Evolutionary conservation across 2,113 vertebrate species (phyloP).

Genomic region (Dryoscopus gambensis): DNA sequence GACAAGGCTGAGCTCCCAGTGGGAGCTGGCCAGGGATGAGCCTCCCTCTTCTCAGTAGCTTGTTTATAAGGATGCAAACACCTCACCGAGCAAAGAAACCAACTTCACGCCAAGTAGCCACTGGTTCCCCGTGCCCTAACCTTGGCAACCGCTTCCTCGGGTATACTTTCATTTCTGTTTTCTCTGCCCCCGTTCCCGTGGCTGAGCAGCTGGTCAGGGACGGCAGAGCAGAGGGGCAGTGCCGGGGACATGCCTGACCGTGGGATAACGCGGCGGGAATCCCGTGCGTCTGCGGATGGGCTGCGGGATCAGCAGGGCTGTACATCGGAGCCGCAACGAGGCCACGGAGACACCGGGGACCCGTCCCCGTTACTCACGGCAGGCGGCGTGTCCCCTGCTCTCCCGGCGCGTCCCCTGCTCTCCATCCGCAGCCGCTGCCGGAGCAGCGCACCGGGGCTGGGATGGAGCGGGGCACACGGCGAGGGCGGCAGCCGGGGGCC

Average conservation of each 20-base stretch:
- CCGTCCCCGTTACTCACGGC: background rate
- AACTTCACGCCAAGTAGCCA: background rate
- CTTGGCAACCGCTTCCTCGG: background rate
- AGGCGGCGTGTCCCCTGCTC: background rate
- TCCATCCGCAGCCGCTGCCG: background rate
- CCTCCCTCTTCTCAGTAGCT: background rate
- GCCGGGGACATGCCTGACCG: background rate
- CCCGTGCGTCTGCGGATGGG: accelerated
- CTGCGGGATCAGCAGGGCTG: background rate
- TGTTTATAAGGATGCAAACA: background rate
- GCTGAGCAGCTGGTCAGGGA: background rate
- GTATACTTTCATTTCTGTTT: background rate
- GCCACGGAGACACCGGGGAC: background rate
- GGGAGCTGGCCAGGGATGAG: background rate
- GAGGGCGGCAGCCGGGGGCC: no score
- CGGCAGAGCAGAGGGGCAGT: background rate
- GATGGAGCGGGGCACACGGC: background rate
- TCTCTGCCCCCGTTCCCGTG: accelerated
- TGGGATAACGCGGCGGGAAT: accelerated
- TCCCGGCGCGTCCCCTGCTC: background rate
- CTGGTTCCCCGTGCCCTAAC: background rate
- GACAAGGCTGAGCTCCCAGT: background rate
- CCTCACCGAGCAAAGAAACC: background rate
- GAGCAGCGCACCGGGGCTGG: background rate
- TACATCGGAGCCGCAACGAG: accelerated